Conservation (phyloP, 2,113 vertebrate species). For the Sylvilagus bachmani region DNA sequence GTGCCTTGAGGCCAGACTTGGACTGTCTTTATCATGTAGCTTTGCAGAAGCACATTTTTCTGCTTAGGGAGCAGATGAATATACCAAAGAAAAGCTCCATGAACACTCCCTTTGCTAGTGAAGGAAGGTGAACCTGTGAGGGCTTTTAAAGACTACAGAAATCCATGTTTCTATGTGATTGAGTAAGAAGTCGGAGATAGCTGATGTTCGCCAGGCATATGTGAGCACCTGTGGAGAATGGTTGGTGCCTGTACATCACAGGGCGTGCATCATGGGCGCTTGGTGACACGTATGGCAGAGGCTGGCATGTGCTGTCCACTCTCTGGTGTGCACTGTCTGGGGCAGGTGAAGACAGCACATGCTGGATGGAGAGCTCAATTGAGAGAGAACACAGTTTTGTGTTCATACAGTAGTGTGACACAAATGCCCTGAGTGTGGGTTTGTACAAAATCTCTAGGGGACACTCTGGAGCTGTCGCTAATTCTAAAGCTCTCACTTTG, state of each 20-base stretch:
- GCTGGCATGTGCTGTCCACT: background rate
- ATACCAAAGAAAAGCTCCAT: background rate
- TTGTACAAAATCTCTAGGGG: background rate
- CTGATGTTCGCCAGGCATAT: background rate
- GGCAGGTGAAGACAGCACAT: background rate
- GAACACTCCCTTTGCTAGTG: background rate
- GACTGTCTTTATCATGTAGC: background rate
- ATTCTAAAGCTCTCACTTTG: no score
- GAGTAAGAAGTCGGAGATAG: background rate
- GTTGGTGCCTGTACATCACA: background rate
- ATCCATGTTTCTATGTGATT: background rate
- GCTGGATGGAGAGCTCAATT: background rate
- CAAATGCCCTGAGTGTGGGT: rapidly evolving
- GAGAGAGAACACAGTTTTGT: background rate
- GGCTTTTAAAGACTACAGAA: constrained; percentile 13
- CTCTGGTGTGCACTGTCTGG: no score
- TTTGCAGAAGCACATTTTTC: background rate
- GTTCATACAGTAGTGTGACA: background rate
- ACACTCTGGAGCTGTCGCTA: background rate
- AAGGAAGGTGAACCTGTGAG: background rate
- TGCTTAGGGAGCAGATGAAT: background rate
- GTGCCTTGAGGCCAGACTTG: background rate
- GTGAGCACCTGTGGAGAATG: background rate
- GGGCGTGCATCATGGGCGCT: background rate
- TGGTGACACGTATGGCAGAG: background rate